A percentile compares a stretch with the other conserved stretches of the same genome.
Evolutionary conservation across 2,113 vertebrate genomes (phyloP).

Genomic region (Progne subis): DNA sequence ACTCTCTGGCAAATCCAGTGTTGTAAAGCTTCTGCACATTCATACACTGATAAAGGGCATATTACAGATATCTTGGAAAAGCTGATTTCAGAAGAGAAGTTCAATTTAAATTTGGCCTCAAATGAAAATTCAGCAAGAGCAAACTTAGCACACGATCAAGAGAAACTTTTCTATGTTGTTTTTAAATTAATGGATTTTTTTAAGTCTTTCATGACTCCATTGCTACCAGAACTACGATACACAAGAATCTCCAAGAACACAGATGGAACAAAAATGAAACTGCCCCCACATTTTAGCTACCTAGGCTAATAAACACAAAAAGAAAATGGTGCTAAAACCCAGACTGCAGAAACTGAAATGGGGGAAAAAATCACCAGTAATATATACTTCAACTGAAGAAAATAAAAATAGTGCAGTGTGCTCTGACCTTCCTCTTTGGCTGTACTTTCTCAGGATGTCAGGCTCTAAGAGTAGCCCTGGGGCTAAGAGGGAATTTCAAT

Average conservation of each 20-base stretch:
- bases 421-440: neutral
- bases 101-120: neutral
- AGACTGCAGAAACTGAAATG: neutral
- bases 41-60: neutral
- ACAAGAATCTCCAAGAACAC: neutral
- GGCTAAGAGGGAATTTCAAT: neutral
- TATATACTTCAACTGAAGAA: neutral
- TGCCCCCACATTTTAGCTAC: neutral
- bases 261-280: neutral
- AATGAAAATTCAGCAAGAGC: neutral
- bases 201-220: neutral
- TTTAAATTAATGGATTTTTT: neutral
- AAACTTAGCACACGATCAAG: neutral
- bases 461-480: neutral
- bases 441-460: neutral
- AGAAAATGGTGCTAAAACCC: neutral
- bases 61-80: neutral
- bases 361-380: neutral
- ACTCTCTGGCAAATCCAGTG: neutral
- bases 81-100: neutral
- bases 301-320: neutral
- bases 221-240: neutral
- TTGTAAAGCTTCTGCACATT: neutral
- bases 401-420: neutral
- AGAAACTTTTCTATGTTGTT: neutral